Base-by-base conservation (phyloP, 2,888 invertebrate species). In the Celastrina argiolus region DNA sequence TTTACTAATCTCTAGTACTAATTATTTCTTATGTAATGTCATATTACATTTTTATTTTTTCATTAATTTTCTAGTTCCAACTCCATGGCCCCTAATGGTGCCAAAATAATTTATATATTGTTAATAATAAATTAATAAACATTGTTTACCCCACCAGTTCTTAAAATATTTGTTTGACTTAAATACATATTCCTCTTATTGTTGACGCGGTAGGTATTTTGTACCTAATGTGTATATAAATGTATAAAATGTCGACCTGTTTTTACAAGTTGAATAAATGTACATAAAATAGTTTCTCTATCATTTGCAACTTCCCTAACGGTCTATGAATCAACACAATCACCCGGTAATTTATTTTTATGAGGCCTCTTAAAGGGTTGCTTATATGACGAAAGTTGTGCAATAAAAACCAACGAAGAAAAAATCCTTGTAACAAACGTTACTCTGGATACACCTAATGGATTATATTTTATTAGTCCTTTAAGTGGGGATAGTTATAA, bases 221-320 rank as follows among this genome's bases (percentile, higher is more conserved):
- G 69, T 71, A 70, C 64, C 70, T 72, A 70, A 69, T 56, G 41
- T 74, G 80, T 84, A 83, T 83, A 85, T 85, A 84, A 71, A 76
- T 87, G 83, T 85, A 81, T 80, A 83, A 79, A 58, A 76, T 81
- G 82, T 83, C 80, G 78, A 83, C 81, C 76, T 87, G 83, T 86
- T 85, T 84, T 82, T 84, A 85, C 72, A 83, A 81, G 79, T 67
- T 84, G 82, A 85, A 88, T 90, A 88, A 90, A 90, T 84, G 84
- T 88, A 86, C 88, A 87, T 81, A 88, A 84, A 85, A 81, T 79
- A 67, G 26, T 42, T 79, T 69, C 75, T 69, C 67, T 69, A 64
- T 71, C 56, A 59, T 65, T 72, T 63, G 69, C 63, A 36, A 51
- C 51, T 67, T 70, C 64, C 41, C 28, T 12, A n/a, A 18, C 41